Percentiles rank a stretch among this genome's conserved stretches.
Evolutionary conservation across 2,113 vertebrate genomes (phyloP).

Genomic region (human): DNA sequence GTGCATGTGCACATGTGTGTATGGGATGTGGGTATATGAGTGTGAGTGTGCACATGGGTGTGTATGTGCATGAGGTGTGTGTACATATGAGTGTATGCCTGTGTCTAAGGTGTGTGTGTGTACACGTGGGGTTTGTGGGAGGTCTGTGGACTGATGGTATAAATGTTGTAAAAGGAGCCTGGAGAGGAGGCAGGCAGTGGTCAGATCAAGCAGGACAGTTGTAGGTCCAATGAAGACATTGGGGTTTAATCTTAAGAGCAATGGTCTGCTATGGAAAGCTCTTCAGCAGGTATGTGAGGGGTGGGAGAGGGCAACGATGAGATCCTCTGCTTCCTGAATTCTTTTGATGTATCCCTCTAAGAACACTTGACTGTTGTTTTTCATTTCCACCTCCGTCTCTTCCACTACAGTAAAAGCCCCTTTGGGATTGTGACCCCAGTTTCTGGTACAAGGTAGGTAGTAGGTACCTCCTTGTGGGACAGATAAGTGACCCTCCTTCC

Average conservation of each 20-base stretch:
- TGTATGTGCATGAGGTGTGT: not conserved
- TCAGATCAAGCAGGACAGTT: not conserved
- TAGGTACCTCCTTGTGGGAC: not conserved
- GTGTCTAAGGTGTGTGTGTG: not conserved
- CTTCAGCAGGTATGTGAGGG: not conserved
- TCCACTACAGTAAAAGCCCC: not conserved
- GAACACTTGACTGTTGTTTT: not conserved
- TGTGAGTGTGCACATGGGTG: not conserved
- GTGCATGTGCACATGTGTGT: not conserved
- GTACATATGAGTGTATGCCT: not conserved
- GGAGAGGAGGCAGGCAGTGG: not conserved
- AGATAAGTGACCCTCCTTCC: not conserved
- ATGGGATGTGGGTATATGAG: not conserved
- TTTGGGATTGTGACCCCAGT: not conserved
- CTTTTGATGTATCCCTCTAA: not conserved
- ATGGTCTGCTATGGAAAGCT: not conserved
- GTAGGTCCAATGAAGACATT: not conserved
- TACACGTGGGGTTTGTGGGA: not conserved
- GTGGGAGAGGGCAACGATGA: not conserved
- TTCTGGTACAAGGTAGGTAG: not conserved
- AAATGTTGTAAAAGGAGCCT: not conserved
- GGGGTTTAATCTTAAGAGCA: not conserved
- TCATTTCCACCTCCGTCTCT: not conserved
- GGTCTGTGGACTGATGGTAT: not conserved
- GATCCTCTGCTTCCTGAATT: not conserved